Percentiles rank a stretch among this genome's conserved stretches.
Evolutionary conservation across 2,888 invertebrate species (phyloP).

Genomic region (Sicus ferrugineus): DNA sequence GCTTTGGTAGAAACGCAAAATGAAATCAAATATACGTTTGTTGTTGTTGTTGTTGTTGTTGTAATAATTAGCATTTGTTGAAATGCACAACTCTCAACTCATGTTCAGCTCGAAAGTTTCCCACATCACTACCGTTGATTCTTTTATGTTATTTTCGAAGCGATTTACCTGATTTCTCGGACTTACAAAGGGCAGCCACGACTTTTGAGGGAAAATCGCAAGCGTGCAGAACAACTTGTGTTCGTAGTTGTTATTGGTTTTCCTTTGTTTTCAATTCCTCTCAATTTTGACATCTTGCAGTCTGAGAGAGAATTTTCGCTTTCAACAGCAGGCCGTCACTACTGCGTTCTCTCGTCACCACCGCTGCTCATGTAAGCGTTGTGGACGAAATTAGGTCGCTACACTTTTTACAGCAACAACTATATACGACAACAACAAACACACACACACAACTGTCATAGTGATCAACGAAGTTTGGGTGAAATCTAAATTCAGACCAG

Average conservation of each 20-base stretch:
- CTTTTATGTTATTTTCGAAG: neutral
- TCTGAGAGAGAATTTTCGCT: neutral
- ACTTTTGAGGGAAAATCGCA: neutral
- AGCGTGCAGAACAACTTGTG: neutral
- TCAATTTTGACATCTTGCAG: no score
- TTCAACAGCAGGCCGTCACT: neutral
- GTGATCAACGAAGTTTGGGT: neutral
- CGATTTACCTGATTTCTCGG: neutral
- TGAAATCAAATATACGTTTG: no score
- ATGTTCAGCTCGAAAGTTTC: neutral
- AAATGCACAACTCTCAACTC: no score
- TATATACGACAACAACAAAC: neutral
- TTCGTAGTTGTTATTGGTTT: no score
- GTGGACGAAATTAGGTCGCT: conserved; percentile 4
- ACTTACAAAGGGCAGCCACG: neutral
- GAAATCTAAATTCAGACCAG: neutral
- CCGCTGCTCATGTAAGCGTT: no score
- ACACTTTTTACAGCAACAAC: neutral
- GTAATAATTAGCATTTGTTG: conserved; percentile 9
- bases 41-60: conserved; percentile 20
- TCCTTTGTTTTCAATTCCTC: no score
- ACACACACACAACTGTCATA: neutral
- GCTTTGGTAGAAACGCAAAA: no score
- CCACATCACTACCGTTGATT: neutral
- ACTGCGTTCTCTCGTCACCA: neutral